Conservation (phyloP, 2,113 vertebrate species). For the Melierax canorus region DNA sequence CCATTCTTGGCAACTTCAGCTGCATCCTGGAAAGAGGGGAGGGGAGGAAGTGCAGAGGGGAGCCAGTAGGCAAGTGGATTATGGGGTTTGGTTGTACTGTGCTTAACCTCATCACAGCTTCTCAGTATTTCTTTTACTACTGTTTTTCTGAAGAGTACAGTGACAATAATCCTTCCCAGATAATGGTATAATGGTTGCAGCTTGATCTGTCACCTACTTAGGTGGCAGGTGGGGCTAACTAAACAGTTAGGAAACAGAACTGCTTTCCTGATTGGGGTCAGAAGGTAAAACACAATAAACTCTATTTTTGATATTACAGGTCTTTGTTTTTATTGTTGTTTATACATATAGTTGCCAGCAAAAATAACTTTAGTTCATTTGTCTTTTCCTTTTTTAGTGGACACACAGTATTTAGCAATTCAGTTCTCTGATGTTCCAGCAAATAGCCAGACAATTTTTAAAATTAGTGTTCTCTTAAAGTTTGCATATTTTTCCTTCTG, state of each 20-base stretch:
- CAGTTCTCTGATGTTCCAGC: neutral
- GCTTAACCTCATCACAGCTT: neutral
- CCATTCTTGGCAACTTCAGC: neutral
- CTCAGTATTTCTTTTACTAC: neutral
- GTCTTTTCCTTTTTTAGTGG: neutral
- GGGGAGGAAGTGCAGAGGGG: neutral
- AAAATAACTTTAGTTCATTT: neutral
- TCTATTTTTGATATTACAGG: neutral
- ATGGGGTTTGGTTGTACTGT: neutral
- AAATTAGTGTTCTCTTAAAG: neutral
- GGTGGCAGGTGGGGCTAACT: neutral
- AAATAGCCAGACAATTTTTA: neutral
- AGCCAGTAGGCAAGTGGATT: neutral
- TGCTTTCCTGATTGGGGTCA: neutral
- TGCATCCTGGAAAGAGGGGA: neutral
- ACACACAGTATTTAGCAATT: neutral
- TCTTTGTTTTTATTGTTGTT: neutral
- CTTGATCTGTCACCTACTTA: neutral
- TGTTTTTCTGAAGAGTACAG: neutral
- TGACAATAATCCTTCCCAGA: neutral
- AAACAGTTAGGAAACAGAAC: neutral
- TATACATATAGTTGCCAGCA: neutral
- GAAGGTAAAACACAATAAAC: neutral
- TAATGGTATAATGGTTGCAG: neutral
- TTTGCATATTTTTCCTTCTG: neutral